Base-by-base conservation (phyloP, 1,140 invertebrate species). In the Plectrocnemia conspersa region DNA sequence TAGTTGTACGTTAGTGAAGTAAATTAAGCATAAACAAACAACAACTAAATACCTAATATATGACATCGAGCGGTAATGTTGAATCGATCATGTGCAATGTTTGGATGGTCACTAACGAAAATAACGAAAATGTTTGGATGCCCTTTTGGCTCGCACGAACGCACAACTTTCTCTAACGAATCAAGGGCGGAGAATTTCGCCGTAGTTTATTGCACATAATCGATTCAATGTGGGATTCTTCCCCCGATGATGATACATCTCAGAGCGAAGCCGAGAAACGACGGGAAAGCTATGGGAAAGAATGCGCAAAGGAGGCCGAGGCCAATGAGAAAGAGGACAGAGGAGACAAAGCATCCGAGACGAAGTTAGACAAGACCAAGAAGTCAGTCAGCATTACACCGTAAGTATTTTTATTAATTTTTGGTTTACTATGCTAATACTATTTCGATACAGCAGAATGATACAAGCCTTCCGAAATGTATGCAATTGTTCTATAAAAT, bases 121-220 rank as follows among this genome's bases (percentile, higher is more conserved):
- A 36, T 29, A 33, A n/a, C n/a, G n/a, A n/a, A n/a, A n/a, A n/a
- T n/a, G n/a, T n/a, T n/a, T n/a, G n/a, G n/a, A n/a, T 19, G 47
- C 25, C 18, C 29, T 23, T 38, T 25, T 29, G 48, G 29, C 32
- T 45, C 40, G 35, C 41, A 52, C 42, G 53, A 61, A 44, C 36
- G 49, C 52, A 49, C 44, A 35, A 24, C 48, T 44, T 46, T 57
- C 49, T 24, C 33, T 56, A 52, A n/a, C 27, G 32, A 24, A 58
- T 46, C 36, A 66, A 60, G 58, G 73, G 74, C 72, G 74, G 74
- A 67, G 74, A 76, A 63, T 76, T 76, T 68, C 71, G 74, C 66
- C 74, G 74, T 74, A 76, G 74, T 68, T 69, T 76, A 72, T 76
- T 76, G 74, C 74, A 76, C 73, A 76, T 76, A 74, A 76, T 76